Base-by-base conservation (phyloP, 2,113 vertebrate genomes). In the Orthonyx spaldingii region DNA sequence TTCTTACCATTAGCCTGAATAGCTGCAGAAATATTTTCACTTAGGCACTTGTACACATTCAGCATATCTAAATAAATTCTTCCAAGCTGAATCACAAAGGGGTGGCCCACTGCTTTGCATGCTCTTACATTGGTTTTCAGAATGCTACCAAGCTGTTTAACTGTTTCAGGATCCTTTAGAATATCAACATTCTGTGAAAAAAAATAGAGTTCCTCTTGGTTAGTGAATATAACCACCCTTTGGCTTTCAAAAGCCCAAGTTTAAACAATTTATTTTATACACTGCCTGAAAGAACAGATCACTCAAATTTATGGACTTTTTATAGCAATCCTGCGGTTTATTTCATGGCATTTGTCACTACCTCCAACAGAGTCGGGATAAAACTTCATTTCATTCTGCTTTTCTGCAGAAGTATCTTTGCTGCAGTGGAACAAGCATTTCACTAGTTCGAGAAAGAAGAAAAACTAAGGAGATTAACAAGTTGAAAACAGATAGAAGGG, bases 11-110 rank as follows among this genome's bases (percentile, higher is more conserved):
- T 99, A 94, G 99, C 99, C 97, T 99, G 99, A 95, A 99, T 99
- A 97, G 99, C 99, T 97, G 99, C 99, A 92, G 99, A 99, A 97
- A 99, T 99, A 96, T 99, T 99, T 98, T 99, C 99, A 97, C 99
- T 99, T 97, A 99, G 99, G 99, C 99, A 99, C 99, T 99, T 99
- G 97, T 99, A 99, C 85, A 99, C 99, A 93, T 99, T 99, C 95
- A 99, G 98, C 99, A 99, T 99, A 98, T 99, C 99, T 94, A 99
- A 98, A 97, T 99, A 99, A 97, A 99, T 99, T 96, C 99, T 98
- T 84, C 99, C 99, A 83, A 99, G 98, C 96, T 99, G 99, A 98
- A 99, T 99, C 94, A 99, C 99, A 86, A 99, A 99, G 8, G 99
- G 99, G 96, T 99, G 99, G 70, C 99, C 99, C 87, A 99, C 99